Conservation (phyloP, 2,113 vertebrate genomes). For the Prunella fulvescens region DNA sequence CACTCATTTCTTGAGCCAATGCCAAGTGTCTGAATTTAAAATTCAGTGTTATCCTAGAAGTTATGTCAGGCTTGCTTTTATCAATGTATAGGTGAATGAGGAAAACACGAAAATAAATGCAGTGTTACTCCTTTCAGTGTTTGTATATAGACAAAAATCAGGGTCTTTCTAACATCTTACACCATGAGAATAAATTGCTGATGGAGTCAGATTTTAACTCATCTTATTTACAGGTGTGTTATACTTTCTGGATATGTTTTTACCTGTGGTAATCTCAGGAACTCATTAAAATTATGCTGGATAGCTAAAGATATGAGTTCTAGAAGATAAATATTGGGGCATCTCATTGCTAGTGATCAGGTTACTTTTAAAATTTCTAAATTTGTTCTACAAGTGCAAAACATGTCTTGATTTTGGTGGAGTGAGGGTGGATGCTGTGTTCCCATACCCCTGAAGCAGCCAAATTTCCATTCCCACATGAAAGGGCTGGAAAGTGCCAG, state of each 20-base stretch:
- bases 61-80: not conserved
- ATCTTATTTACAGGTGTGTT: not conserved
- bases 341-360: not conserved
- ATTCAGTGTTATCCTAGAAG: not conserved
- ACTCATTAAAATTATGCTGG: not conserved
- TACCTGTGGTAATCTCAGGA: not conserved
- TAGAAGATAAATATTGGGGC: not conserved
- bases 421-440: not conserved
- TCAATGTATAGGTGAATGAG: not conserved
- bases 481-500: not conserved
- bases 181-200: not conserved
- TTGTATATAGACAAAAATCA: not conserved
- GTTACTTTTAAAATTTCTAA: not conserved
- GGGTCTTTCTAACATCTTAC: not conserved
- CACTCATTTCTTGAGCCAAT: not conserved
- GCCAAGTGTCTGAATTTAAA: not conserved
- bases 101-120: not conserved
- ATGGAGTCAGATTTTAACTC: not conserved
- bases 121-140: not conserved
- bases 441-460: not conserved
- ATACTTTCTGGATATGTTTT: not conserved
- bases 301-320: not conserved
- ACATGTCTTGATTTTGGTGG: not conserved
- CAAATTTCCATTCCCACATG: not conserved
- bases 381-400: not conserved